Evolutionary conservation across 1,140 invertebrate species (phyloP), one percentile per base, ranked within the genome.

Genomic region (Globodera rostochiensis): DNA sequence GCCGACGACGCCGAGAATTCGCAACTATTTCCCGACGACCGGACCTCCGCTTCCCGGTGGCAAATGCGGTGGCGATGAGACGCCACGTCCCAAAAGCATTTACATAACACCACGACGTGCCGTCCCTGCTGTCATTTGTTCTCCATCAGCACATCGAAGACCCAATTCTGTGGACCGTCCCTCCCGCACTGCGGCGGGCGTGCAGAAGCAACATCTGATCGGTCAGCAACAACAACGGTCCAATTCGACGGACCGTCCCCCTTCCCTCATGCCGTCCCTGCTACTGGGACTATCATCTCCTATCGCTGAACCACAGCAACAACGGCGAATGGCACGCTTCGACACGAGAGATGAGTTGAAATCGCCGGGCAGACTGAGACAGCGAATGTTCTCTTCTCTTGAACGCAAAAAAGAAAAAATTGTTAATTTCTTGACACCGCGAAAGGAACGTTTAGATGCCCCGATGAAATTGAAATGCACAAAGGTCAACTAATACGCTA

Each of bases 341-440:
- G 70, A 80, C 19, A 45, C 19, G 69, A 36, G 69, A 80, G 50
- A 77, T 47, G 57, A 49, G 50, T 36, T 46, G 49, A 74, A 74
- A 49, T 77, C 71, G 11, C 60, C 71, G 60, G 66, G 67, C 53
- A 80, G 84, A 57, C 67, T 87, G 21, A 60, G 82, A 4, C 82
- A 79, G 77, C 77, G 84, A 36, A 74, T 86, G 15, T 87, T 87
- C 60, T 73, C 81, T 15, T 86, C 85, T 50, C 77, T 86, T 25
- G 85, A 86, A 67, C 75, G 85, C 13, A 84, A 84, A 71, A 77
- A 73, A 7, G 84, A 84, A 46, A 84, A 80, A 66, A 82, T 84
- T 19, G 83, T 85, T 15, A 84, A 71, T 77, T 64, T 84, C 21
- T 49, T 84, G 8, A 84, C 83, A 47, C 83, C 83, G 8, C 79